Evolutionary conservation across 2,888 invertebrate genomes (phyloP), one percentile per base, ranked within the genome.

Genomic region (Parnassius glacialis): DNA sequence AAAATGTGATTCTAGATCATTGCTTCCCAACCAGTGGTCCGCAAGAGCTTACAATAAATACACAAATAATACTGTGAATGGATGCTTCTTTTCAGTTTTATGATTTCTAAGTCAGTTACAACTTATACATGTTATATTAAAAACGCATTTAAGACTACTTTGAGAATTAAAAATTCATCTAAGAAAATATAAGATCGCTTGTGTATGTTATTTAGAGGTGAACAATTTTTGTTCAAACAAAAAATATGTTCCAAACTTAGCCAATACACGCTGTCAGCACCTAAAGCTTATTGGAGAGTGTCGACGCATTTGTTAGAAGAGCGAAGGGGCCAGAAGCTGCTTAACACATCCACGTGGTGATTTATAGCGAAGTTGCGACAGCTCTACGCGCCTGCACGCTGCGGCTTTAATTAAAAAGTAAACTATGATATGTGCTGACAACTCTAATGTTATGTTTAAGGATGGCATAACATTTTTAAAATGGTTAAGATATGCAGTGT

Each of bases 221-320:
- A 59, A 57, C 48, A 52, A 47, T 63, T 13, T n/a, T 50, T 54
- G 44, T 57, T 45, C 43, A 65, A 55, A 65, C 67, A 73, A 74
- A 75, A 75, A 70, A 72, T 68, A 61, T 58, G 63, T 67, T 79
- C 82, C 76, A 80, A 77, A 77, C 79, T 78, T 81, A 83, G 75
- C 71, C 60, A 67, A 66, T 62, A 59, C 77, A 74, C 75, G 79
- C 79, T 74, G 77, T 81, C 76, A 71, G 70, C 73, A 68, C 73
- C 73, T 70, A 68, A 67, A 69, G 75, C 75, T 77, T 79, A 81
- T 80, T 79, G 76, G 76, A 69, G 72, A 75, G 79, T 81, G 89
- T 86, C 83, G 82, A 87, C 87, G 85, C 83, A 84, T 87, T 87
- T 81, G 88, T 84, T 76, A 69, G 68, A 74, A 74, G 75, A 76